These are phyloP conservation scores for Campaea margaritaria DNA, from an alignment of 2,888 invertebrate genomes.

Conservation along the genomic window DNA sequence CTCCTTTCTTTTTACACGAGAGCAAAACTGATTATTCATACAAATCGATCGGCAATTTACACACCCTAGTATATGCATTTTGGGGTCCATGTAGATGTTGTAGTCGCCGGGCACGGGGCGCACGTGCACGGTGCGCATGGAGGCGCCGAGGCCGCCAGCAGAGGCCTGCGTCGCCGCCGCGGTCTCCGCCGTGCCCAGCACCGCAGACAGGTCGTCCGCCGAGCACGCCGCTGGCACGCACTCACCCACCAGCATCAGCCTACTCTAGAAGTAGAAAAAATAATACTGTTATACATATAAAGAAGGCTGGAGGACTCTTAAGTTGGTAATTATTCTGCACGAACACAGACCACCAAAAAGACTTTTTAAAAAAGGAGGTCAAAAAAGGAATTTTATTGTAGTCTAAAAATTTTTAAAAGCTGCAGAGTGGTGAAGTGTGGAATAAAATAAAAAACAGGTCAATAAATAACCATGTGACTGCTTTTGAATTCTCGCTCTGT, in stretches of 20 bases:
- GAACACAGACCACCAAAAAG: no score
- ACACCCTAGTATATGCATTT: slow-evolving; percentile 89
- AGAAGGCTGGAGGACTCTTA: background rate
- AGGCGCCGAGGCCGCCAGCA: slow-evolving; percentile 67
- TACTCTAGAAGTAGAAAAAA: slow-evolving; percentile 78
- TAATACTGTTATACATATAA: background rate
- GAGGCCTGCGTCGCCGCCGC: slow-evolving; percentile 60
- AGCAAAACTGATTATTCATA: no score
- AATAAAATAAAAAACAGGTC: slow-evolving; percentile 4
- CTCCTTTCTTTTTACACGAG: no score
- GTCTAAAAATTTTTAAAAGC: no score
- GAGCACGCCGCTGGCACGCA: slow-evolving; percentile 90
- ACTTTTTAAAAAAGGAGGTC: no score
- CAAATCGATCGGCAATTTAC: slow-evolving; percentile 41
- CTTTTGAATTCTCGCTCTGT: background rate
- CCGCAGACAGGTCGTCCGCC: slow-evolving; percentile 77
- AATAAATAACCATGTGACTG: slow-evolving; percentile 17
- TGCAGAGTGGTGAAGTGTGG: slow-evolving; percentile 5
- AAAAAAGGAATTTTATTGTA: no score
- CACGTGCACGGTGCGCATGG: slow-evolving; percentile 84
- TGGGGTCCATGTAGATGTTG: slow-evolving; percentile 86
- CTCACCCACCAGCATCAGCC: slow-evolving; percentile 89
- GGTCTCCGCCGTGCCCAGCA: slow-evolving; percentile 69
- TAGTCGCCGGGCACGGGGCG: slow-evolving; percentile 90
- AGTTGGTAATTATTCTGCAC: no score